These are phyloP conservation scores for Lutjanus campechanus DNA, from an alignment of 2,797 vertebrate genomes.

Conservation along the genomic window DNA sequence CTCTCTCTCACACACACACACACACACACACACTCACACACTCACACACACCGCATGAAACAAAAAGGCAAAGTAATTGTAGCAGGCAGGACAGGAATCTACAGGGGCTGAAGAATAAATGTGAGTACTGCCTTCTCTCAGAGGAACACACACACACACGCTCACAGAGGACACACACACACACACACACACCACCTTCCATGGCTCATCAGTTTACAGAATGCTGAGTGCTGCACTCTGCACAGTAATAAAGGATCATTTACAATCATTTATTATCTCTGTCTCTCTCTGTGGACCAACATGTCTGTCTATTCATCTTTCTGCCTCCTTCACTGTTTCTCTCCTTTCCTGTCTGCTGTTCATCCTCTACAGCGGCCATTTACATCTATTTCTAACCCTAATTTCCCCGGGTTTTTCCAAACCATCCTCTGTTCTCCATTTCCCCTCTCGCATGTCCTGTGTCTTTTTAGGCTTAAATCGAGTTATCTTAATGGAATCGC, in stretches of 20 bases:
- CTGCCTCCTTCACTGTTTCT: background rate
- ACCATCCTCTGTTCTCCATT: background rate
- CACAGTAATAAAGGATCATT: slow-evolving; percentile 70
- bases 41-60: slow-evolving; percentile 25
- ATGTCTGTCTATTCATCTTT: slow-evolving; percentile 46
- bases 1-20: background rate
- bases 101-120: slow-evolving; percentile 61
- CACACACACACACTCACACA: background rate
- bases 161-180: slow-evolving; percentile 15
- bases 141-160: slow-evolving; percentile 30
- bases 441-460: background rate
- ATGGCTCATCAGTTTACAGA: slow-evolving; percentile 73
- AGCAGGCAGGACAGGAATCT: slow-evolving; percentile 55
- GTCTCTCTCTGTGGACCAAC: slow-evolving; percentile 36
- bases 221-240: slow-evolving; percentile 70
- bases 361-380: slow-evolving; percentile 9
- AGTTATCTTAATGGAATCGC: slow-evolving; percentile 37
- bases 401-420: background rate
- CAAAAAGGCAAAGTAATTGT: slow-evolving; percentile 60
- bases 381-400: background rate
- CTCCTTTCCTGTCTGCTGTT: slow-evolving; percentile 8
- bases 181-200: slow-evolving; percentile 33
- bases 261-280: slow-evolving; percentile 65
- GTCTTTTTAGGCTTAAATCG: slow-evolving; percentile 13
- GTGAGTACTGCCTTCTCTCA: slow-evolving; percentile 46